Evolutionary conservation across 2,113 vertebrate genomes (phyloP).

Genomic region (Boulengerochromis microlepis): DNA sequence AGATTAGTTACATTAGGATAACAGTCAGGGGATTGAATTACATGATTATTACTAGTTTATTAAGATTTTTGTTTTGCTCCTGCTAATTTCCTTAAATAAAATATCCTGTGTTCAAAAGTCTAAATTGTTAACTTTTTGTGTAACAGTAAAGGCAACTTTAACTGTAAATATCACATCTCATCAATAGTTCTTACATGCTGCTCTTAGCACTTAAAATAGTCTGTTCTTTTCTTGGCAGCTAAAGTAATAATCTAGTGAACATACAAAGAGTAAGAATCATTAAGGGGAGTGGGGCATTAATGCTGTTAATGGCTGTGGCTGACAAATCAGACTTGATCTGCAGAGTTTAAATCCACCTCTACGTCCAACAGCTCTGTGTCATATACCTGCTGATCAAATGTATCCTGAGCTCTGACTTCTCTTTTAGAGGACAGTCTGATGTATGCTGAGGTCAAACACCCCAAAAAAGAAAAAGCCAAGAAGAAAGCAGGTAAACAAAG

Average conservation of each 20-base stretch:
- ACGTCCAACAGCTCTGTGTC: rapidly evolving
- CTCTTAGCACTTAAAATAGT: rapidly evolving
- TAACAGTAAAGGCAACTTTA: rapidly evolving
- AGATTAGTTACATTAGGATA: too few relatives aligned
- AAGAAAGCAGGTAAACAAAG: background rate
- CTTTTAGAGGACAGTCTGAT: too few relatives aligned
- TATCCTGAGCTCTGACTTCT: too few relatives aligned
- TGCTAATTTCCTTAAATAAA: too few relatives aligned
- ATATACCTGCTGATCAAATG: too few relatives aligned
- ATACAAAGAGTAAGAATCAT: rapidly evolving
- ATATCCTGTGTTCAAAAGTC: rapidly evolving
- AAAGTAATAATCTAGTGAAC: too few relatives aligned
- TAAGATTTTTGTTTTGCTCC: rapidly evolving
- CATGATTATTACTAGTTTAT: too few relatives aligned
- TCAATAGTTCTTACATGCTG: rapidly evolving
- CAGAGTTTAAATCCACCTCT: rapidly evolving
- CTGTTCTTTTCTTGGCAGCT: rapidly evolving
- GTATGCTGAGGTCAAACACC: rapidly evolving
- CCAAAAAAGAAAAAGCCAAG: rapidly evolving
- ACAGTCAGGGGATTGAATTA: rapidly evolving
- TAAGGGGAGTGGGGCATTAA: too few relatives aligned
- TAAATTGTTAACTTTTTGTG: too few relatives aligned
- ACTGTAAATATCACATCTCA: rapidly evolving
- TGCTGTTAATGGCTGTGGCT: rapidly evolving
- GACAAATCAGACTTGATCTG: too few relatives aligned